Conservation (phyloP, 2,113 vertebrate species). For the Poeciliopsis retropinna region DNA sequence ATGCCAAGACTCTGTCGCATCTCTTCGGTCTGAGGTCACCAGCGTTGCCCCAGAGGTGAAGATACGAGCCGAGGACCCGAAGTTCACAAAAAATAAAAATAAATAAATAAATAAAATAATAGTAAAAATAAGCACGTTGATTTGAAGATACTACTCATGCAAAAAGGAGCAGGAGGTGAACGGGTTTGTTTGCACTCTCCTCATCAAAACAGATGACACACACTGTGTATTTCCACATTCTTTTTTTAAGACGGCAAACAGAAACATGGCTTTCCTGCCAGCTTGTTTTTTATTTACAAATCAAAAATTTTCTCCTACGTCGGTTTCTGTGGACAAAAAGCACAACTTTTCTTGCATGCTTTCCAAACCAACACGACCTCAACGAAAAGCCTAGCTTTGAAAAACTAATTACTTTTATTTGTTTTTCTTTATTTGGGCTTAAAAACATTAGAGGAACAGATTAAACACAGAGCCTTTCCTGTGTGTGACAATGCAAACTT, state of each 20-base stretch:
- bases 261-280: constrained; percentile 4
- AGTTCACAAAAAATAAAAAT: not conserved
- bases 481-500: not conserved
- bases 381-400: constrained; percentile 1
- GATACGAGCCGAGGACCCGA: constrained; percentile 3
- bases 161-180: not conserved
- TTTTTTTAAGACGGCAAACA: constrained; percentile 28
- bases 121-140: not conserved
- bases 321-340: constrained; percentile 12
- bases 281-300: constrained; percentile 32
- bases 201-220: constrained; percentile 12
- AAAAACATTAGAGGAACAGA: not conserved
- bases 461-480: not conserved
- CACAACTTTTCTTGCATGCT: constrained; percentile 14
- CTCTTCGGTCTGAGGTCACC: constrained; percentile 40
- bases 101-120: too few relatives aligned
- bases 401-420: constrained; percentile 4
- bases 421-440: not conserved
- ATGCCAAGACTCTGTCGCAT: constrained; percentile 53
- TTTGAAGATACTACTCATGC: not conserved
- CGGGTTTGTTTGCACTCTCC: constrained; percentile 21
- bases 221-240: constrained; percentile 9
- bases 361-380: constrained; percentile 17
- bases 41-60: constrained; percentile 32
- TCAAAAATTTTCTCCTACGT: constrained; percentile 22